Conservation (phyloP, 2,113 vertebrate genomes). For the Myodes glareolus region DNA sequence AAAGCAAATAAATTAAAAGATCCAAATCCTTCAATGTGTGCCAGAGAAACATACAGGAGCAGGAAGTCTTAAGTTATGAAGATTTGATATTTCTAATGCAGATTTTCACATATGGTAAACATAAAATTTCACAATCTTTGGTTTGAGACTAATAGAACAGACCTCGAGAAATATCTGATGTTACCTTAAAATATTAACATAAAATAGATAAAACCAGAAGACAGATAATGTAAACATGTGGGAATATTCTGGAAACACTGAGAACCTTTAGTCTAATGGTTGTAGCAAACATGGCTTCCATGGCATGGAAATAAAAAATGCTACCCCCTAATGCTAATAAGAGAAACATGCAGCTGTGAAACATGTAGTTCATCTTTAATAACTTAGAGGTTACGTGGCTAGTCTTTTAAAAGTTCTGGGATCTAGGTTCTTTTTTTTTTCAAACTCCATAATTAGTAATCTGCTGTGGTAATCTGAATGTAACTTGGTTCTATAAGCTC, state of each 20-base stretch:
- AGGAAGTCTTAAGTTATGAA: neutral
- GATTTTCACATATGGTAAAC: constrained; percentile 53
- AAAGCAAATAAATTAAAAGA: constrained; percentile 58
- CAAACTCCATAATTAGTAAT: constrained; percentile 34
- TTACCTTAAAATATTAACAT: constrained; percentile 43
- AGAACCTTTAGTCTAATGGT: constrained; percentile 37
- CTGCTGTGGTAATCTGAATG: neutral
- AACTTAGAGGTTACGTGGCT: constrained; percentile 10
- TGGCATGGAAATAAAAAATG: constrained; percentile 12
- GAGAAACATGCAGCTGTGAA: constrained; percentile 1
- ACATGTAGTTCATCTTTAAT: neutral
- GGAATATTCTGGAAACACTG: constrained; percentile 35
- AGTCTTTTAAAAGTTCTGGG: constrained; percentile 42
- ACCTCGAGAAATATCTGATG: constrained; percentile 10
- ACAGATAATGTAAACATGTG: constrained; percentile 54
- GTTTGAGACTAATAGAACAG: constrained; percentile 42
- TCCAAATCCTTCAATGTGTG: constrained; percentile 53
- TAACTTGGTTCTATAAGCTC: neutral
- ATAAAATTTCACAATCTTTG: constrained; percentile 54
- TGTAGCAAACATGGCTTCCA: neutral
- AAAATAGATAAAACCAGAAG: constrained; percentile 48
- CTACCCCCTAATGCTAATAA: neutral
- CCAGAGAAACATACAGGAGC: constrained; percentile 50
- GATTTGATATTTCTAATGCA: constrained; percentile 54
- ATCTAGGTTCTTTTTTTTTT: constrained; percentile 61